Base-by-base conservation (phyloP, 2,113 vertebrate species). In the Poecile atricapillus region DNA sequence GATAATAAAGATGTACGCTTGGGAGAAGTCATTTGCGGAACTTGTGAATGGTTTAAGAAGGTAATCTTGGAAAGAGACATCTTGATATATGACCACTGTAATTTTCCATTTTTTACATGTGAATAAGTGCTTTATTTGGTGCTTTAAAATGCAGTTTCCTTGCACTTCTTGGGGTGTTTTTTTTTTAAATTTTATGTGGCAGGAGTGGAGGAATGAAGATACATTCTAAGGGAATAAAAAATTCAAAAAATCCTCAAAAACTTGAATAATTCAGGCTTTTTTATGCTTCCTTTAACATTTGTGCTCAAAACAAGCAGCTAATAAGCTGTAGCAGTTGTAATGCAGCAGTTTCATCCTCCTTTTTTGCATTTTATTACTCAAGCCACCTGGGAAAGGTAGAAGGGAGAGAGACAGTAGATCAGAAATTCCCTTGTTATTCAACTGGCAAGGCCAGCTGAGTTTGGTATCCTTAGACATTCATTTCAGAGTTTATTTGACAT, bases 1-100 rank as follows among this genome's bases (percentile, higher is more conserved):
- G 93, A 99, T 99, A 93, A 99, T 99, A 87, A 99, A 99, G 97
- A 99, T 99, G 99, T 99, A 99, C 27, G 99, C 99, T 5, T 99
- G 99, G 99, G 99, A 99, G 93, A 99, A 98, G 55, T 98, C 99
- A 5, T 99, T 99, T 91, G 95, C 98, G 1, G 97, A 98, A 33
- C 98, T 99, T 79, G 98, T 99, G 53, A 95, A 96, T 70, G 97
- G 95, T 28, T 97, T 99, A 93, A 98, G 99, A 97, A 98, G 98
- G 99, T 99, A 98, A 97, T 97, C n/a, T 55, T 90, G 75, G 43
- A 73, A 74, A 82, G 37, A 88, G 60, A 41, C 37, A 33, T 9
- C 49, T 70, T 80, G 50, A 11, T 87, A 7, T 64, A 53, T 62
- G 6, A 50, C 46, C 43, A 62, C 0, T 65, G 30, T 82, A 6